Evolutionary conservation across 2,888 invertebrate genomes (phyloP), one percentile per base, ranked within the genome.

Genomic region (Slavum lentiscoides): DNA sequence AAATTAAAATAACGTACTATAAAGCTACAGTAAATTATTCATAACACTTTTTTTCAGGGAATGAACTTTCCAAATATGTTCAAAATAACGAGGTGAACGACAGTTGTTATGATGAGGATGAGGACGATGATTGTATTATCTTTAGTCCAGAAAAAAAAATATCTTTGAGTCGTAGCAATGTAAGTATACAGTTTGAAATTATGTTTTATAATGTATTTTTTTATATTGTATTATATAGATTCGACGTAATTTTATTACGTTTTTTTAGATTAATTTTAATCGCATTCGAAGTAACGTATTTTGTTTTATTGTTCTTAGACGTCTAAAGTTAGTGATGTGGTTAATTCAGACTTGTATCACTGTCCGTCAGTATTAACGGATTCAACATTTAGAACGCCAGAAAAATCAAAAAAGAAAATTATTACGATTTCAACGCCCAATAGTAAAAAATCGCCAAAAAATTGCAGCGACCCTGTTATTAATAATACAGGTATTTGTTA

Each of bases 91-190:
- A 62, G 15, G 39, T 21, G 11, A 11, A 53, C 19, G 17, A 77
- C 49, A 19, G 5, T 30, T 70, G 30, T 62, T 49, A 43, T 58
- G 37, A 39, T 21, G 37, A 37, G n/a, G 19, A 74, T 30, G 49
- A 68, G 43, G 75, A 70, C 17, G 76, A 62, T 21, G 53, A 37
- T n/a, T 21, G 59, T 62, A 70, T 70, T 53, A 70, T 77, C 62
- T 77, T 23, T 64, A 77, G 70, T 37, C 70, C 70, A 53, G 62
- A 77, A 64, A 70, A 77, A 64, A 58, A 21, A n/a, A 19, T 21
- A 23, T 43, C 58, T 8, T 11, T 13, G 3, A 70, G 64, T 61
- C 21, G 37, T 53, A n/a, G 64, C 17, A 39, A 62, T 70, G 77
- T 77, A 53, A 77, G 64, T 76, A 69, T 37, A 39, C 4, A 4